Percentiles rank a stretch among this genome's conserved stretches.
These are phyloP conservation scores for Agapetus fuscipes DNA, from an alignment of 2,888 invertebrate species.

Conservation along the genomic window DNA sequence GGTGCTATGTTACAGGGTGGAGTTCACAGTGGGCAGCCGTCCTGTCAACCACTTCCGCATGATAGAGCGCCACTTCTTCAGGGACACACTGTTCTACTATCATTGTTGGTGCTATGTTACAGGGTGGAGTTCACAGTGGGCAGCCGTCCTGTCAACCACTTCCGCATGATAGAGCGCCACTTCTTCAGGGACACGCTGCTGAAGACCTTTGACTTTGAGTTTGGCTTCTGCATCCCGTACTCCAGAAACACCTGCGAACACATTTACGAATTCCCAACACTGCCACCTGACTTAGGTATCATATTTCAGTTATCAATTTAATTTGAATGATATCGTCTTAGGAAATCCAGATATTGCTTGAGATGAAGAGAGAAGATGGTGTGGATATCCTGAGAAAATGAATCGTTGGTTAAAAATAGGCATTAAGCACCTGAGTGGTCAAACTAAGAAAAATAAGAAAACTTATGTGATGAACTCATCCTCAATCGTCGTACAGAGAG, in stretches of 20 bases:
- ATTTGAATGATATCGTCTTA: too few species aligned
- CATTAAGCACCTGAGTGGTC: too few species aligned
- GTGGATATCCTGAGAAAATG: too few species aligned
- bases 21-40: slow-evolving; percentile 88
- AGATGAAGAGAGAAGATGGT: too few species aligned
- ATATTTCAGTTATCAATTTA: slow-evolving; percentile 13
- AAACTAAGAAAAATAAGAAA: too few species aligned
- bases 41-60: slow-evolving; percentile 94
- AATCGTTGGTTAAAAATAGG: too few species aligned
- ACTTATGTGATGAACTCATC: too few species aligned
- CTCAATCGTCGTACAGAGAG: too few species aligned
- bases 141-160: slow-evolving; percentile 82
- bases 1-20: slow-evolving; percentile 67
- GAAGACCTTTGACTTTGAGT: slow-evolving; percentile 98
- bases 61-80: slow-evolving; percentile 96
- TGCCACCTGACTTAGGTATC: slow-evolving; percentile 80
- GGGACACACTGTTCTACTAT: slow-evolving; percentile 79
- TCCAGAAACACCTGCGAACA: slow-evolving; percentile 98
- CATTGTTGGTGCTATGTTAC: slow-evolving; percentile 24
- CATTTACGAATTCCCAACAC: slow-evolving; percentile 94
- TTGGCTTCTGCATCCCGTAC: slow-evolving; percentile 98
- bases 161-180: slow-evolving; percentile 97
- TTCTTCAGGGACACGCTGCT: slow-evolving; percentile 87
- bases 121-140: slow-evolving; percentile 97
- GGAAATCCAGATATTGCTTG: too few species aligned